Percentiles rank a stretch among this genome's conserved stretches.
Conservation (phyloP, 2,797 vertebrate species). For the Acridotheres tristis region DNA sequence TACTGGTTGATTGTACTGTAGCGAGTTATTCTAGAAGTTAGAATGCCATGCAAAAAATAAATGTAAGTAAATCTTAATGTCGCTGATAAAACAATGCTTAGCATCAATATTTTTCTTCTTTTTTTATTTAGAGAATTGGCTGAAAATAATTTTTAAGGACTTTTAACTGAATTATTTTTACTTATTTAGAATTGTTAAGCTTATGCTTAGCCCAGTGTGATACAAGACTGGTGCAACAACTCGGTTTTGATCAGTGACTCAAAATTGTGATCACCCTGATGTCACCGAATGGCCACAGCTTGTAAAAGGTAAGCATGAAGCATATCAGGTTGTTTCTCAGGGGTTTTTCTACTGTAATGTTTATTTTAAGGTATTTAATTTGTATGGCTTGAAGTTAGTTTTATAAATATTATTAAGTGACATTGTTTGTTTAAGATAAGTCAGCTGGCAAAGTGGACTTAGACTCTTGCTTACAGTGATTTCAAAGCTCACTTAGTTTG, state of each 20-base stretch:
- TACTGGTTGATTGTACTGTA: not conserved
- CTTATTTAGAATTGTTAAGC: constrained; percentile 78
- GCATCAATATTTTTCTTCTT: not conserved
- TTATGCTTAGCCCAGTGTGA: constrained; percentile 75
- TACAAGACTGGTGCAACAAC: constrained; percentile 73
- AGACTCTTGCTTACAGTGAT: not conserved
- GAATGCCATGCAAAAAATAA: not conserved
- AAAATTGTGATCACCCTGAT: constrained; percentile 82
- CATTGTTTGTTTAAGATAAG: constrained; percentile 10
- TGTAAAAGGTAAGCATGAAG: constrained; percentile 80
- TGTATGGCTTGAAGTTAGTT: not conserved
- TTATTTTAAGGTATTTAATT: not conserved
- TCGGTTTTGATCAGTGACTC: constrained; percentile 79
- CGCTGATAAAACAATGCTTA: not conserved
- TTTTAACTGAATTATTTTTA: constrained; percentile 73
- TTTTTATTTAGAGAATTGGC: not conserved
- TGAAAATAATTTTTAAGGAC: constrained; percentile 43
- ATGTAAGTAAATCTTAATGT: not conserved
- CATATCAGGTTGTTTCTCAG: not conserved
- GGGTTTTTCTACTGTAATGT: not conserved
- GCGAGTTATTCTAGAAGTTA: not conserved
- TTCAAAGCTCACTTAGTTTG: not conserved
- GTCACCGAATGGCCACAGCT: constrained; percentile 85
- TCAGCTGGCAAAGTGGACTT: not conserved
- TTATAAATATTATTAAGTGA: not conserved